phyloP scores from a whole-genome alignment of 2,888 invertebrate species.

The Microplitis deprimator region DNA sequence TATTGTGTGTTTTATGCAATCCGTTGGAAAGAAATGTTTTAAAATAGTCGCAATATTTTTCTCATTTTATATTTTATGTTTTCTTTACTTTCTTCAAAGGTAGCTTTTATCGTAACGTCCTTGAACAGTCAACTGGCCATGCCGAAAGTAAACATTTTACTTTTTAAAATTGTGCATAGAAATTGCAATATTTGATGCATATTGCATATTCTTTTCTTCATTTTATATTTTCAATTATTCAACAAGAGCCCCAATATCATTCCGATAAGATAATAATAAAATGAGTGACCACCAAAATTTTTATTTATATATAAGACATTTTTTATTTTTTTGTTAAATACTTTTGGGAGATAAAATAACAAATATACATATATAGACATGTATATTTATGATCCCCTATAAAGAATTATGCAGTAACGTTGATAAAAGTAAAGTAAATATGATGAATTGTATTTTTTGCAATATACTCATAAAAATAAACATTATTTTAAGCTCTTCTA shows the following conservation, averaged over 20 bases:
- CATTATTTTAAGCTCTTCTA: background rate
- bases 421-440: background rate
- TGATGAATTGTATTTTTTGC: slow-evolving; percentile 1
- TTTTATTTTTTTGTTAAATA: background rate
- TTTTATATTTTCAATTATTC: background rate
- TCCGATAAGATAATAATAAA: no score
- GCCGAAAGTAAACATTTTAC: background rate
- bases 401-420: background rate
- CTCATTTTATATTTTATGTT: background rate
- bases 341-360: background rate
- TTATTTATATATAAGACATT: background rate
- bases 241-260: background rate
- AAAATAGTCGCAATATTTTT: background rate
- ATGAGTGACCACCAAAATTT: background rate
- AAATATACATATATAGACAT: background rate
- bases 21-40: background rate
- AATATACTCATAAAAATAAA: background rate
- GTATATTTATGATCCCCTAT: background rate
- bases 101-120: background rate
- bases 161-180: background rate
- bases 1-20: background rate
- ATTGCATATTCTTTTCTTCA: background rate
- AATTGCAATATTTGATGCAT: background rate
- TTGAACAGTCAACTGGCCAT: background rate
- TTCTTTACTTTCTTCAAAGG: background rate